phyloP scores from a whole-genome alignment of 2,797 vertebrate species.

The Sternarchorhynchus goeldii region DNA sequence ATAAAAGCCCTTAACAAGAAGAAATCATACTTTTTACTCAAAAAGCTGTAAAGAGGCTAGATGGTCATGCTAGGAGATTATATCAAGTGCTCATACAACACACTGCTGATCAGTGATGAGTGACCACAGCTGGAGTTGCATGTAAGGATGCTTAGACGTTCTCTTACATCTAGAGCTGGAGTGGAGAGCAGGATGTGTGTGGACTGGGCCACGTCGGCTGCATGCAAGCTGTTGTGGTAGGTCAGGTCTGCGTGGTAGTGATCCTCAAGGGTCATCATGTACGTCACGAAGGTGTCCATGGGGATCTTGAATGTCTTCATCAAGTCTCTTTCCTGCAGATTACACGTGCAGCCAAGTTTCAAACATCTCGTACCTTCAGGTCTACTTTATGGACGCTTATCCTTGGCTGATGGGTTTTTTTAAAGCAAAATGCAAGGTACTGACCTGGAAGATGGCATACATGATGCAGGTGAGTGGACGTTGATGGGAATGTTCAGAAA shows the following conservation, averaged over 20 bases:
- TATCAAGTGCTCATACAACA: not conserved
- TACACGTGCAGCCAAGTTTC: not conserved
- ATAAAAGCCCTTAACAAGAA: not conserved
- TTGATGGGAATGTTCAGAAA: constrained; percentile 91
- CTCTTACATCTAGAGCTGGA: constrained; percentile 91
- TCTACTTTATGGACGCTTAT: not conserved
- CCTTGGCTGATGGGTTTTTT: not conserved
- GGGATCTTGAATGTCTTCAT: constrained; percentile 97
- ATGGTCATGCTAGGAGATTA: too few relatives aligned
- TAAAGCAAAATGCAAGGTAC: not conserved
- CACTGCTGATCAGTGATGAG: too few relatives aligned
- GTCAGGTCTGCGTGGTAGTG: constrained; percentile 95
- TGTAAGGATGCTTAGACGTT: not conserved
- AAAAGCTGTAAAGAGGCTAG: not conserved
- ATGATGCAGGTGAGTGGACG: constrained; percentile 95
- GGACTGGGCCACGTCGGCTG: constrained; percentile 95
- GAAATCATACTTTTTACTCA: not conserved
- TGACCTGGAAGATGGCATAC: constrained; percentile 97
- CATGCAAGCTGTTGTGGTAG: constrained; percentile 97
- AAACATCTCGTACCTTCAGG: not conserved
- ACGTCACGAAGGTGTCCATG: constrained; percentile 91
- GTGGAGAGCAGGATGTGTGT: constrained; percentile 95
- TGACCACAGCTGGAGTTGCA: too few relatives aligned
- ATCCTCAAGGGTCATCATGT: constrained; percentile 96
- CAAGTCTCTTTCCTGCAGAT: constrained; percentile 89